phyloP scores from a whole-genome alignment of 2,797 vertebrate genomes.

The Kryptopterus vitreolus region DNA sequence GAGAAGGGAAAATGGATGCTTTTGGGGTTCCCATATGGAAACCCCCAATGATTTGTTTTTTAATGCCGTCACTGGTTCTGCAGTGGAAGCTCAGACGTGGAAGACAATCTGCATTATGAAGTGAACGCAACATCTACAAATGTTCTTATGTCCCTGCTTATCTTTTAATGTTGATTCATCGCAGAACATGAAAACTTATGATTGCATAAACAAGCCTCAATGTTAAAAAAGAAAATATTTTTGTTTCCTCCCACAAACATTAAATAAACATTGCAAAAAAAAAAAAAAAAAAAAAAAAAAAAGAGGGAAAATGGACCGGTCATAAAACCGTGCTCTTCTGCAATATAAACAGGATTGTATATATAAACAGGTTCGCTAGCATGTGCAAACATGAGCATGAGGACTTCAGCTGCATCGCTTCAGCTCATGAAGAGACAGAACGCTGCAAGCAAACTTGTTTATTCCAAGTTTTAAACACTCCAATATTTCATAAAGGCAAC shows the following conservation, averaged over 20 bases:
- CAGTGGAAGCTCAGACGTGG: no score
- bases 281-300: no score
- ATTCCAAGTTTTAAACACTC: conserved; percentile 27
- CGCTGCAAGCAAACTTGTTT: conserved; percentile 14
- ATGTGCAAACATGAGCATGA: conserved; percentile 50
- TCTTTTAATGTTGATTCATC: neutral
- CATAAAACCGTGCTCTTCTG: conserved; percentile 45
- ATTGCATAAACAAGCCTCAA: neutral
- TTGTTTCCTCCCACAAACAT: neutral
- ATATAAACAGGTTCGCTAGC: conserved; percentile 69
- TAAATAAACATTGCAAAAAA: conserved; percentile 17
- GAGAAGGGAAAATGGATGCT: neutral
- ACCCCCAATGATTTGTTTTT: no score
- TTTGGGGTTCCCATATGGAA: neutral
- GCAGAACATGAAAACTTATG: neutral
- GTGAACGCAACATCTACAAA: neutral
- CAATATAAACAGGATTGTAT: conserved; percentile 75
- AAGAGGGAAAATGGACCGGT: neutral
- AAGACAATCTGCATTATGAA: neutral
- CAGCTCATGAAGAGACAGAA: conserved; percentile 57
- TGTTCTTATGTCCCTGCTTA: neutral
- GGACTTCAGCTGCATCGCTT: conserved; percentile 69
- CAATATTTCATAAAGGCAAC: conserved; percentile 70
- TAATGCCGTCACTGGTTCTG: neutral
- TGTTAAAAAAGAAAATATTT: neutral